Base-by-base conservation (phyloP, 2,888 invertebrate species). In the Cacoxenus indagator region DNA sequence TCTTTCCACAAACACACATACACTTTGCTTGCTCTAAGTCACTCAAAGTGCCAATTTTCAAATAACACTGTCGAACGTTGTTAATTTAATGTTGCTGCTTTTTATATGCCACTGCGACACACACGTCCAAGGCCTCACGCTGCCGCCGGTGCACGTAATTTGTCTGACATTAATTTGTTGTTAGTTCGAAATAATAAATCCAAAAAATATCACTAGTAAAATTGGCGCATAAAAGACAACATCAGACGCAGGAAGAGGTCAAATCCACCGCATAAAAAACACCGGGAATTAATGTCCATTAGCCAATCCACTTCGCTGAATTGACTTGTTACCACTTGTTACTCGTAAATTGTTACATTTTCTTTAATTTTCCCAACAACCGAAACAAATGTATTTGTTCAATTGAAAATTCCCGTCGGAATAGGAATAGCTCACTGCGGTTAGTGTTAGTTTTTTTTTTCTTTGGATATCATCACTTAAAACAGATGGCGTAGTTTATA, bases 151-250 rank as follows among this genome's bases (percentile, higher is more conserved):
- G 74, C 73, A 70, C 69, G 69, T 75, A 76, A 75, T 75, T 76
- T 76, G 76, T 75, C 69, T 69, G 70, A 76, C 76, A 75, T 73
- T 76, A 76, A 75, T 75, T 76, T 70, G 72, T 69, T 73, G 72
- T 51, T 57, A 51, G 45, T 76, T 37, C 14, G 54, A 51, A 65
- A 65, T 37, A 31, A 45, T 62, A 24, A 45, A 31, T 19, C 37
- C 17, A 22, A 51, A 65, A 54, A 54, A 31, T 65, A 29, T 37
- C 48, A 27, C n/a, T 17, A 37, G 48, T 27, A 46, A 48, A 31
- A 43, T 62, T 24, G 31, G 24, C 61, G 22, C 67, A 69, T 26
- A 57, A 57, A 29, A 17, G 17, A 57, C 27, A 57, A 57, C n/a
- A 37, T 37, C 11, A 61, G 8, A 61, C 8, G 8, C 14, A 57